Evolutionary conservation across 2,113 vertebrate species (phyloP).

Genomic region (Chunga burmeisteri): DNA sequence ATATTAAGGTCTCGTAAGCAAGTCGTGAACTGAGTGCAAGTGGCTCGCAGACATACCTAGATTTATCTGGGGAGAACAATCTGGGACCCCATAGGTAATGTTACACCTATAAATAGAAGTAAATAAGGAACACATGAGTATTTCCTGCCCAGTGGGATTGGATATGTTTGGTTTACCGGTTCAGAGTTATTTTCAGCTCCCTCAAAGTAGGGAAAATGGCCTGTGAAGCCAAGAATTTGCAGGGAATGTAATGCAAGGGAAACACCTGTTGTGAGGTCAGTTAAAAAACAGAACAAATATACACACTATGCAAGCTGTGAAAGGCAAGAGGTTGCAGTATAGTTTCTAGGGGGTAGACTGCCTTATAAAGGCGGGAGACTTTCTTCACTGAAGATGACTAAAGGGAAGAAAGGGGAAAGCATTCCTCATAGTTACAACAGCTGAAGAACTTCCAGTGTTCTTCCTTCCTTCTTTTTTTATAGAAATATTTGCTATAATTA

Average conservation of each 20-base stretch:
- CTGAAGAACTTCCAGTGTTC: neutral
- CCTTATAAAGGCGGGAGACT: slow-evolving; percentile 1
- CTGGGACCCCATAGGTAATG: neutral
- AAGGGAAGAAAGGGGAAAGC: neutral
- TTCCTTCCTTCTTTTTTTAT: neutral
- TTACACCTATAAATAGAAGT: neutral
- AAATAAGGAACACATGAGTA: neutral
- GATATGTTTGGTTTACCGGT: neutral
- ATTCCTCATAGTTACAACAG: neutral
- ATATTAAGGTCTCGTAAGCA: neutral
- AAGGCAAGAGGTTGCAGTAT: neutral
- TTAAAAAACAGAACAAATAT: neutral
- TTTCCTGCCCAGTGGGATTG: neutral
- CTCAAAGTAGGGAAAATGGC: neutral
- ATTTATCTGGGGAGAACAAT: neutral
- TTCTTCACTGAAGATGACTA: neutral
- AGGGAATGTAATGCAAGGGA: slow-evolving; percentile 27
- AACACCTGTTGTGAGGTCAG: slow-evolving; percentile 56
- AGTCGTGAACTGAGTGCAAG: neutral
- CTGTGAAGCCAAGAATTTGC: neutral
- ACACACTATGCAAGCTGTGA: neutral
- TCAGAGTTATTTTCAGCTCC: slow-evolving; percentile 24
- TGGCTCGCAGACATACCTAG: neutral
- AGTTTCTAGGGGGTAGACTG: neutral
- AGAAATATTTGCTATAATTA: neutral